phyloP scores from a whole-genome alignment of 92 coral and sea anemone genomes.

The Pocillopora grandis region DNA sequence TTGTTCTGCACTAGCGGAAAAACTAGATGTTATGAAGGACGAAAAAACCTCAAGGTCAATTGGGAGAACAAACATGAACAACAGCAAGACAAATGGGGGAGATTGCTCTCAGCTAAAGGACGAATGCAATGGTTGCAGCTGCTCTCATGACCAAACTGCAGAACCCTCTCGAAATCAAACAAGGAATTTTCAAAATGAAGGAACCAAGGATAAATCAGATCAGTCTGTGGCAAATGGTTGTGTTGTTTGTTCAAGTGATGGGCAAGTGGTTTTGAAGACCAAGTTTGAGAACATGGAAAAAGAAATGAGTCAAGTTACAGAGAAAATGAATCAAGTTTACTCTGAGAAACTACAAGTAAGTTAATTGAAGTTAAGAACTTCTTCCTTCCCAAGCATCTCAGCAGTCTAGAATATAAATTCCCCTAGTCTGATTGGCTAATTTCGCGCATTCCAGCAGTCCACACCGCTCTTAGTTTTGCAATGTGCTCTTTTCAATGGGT shows the following conservation, averaged over 20 bases:
- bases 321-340: conserved; percentile 38
- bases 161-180: conserved; percentile 19
- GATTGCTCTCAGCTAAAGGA: not conserved
- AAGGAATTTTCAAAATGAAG: conserved; percentile 22
- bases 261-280: conserved; percentile 32
- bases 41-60: conserved; percentile 28
- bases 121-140: conserved; percentile 14
- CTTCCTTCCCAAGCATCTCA: too few relatives aligned
- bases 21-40: conserved; percentile 72
- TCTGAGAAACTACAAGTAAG: conserved; percentile 75
- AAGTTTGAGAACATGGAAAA: conserved; percentile 55
- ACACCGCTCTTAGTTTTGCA: too few relatives aligned
- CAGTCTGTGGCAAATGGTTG: conserved; percentile 13
- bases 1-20: conserved; percentile 57
- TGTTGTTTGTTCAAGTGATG: conserved; percentile 28
- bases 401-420: too few relatives aligned
- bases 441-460: too few relatives aligned
- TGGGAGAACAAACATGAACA: conserved; percentile 38
- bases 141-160: conserved; percentile 4
- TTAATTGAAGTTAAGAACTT: not conserved
- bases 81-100: conserved; percentile 26
- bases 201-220: conserved; percentile 12
- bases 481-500: too few relatives aligned
- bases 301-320: conserved; percentile 55
- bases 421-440: too few relatives aligned